phyloP scores from a whole-genome alignment of 2,888 invertebrate species.

The Cyclophora albipunctata region DNA sequence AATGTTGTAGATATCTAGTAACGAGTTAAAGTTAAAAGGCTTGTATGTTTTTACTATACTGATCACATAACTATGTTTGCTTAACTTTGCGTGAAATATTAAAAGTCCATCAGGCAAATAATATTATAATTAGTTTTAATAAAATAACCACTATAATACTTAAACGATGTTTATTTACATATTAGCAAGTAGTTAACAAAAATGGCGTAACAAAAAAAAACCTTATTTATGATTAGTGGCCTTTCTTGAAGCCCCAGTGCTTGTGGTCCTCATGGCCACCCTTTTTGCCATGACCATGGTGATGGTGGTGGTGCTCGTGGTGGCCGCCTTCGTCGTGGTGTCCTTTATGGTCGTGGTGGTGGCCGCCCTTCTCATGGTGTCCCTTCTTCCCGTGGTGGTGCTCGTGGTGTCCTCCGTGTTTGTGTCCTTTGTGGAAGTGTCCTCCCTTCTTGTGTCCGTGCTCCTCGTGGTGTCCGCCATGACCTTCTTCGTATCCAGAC shows the following conservation, averaged over 20 bases:
- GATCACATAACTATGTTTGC: too few relatives aligned
- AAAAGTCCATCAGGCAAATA: too few relatives aligned
- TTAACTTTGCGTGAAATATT: too few relatives aligned
- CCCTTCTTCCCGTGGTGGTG: constrained; percentile 88
- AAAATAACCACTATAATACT: not conserved
- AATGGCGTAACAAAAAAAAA: constrained; percentile 1
- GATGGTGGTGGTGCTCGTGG: constrained; percentile 84
- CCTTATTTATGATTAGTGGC: constrained; percentile 39
- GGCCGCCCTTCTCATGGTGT: constrained; percentile 85
- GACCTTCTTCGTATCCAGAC: constrained; percentile 83
- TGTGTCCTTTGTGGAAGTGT: constrained; percentile 85
- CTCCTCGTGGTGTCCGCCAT: constrained; percentile 84
- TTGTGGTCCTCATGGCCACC: constrained; percentile 87
- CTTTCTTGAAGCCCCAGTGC: constrained; percentile 82
- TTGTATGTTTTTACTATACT: too few relatives aligned
- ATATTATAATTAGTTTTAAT: too few relatives aligned
- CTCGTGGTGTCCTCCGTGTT: constrained; percentile 84
- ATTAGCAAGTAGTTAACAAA: constrained; percentile 1
- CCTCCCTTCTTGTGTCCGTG: constrained; percentile 88
- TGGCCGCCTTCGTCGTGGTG: constrained; percentile 87
- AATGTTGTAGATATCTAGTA: too few relatives aligned
- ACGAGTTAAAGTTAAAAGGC: too few relatives aligned
- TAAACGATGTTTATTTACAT: constrained; percentile 10
- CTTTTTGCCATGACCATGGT: constrained; percentile 83
- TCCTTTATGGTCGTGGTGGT: constrained; percentile 85